Percentiles rank a stretch among this genome's conserved stretches.
phyloP scores from a whole-genome alignment of 2,888 invertebrate genomes.

The Bembecia ichneumoniformis region DNA sequence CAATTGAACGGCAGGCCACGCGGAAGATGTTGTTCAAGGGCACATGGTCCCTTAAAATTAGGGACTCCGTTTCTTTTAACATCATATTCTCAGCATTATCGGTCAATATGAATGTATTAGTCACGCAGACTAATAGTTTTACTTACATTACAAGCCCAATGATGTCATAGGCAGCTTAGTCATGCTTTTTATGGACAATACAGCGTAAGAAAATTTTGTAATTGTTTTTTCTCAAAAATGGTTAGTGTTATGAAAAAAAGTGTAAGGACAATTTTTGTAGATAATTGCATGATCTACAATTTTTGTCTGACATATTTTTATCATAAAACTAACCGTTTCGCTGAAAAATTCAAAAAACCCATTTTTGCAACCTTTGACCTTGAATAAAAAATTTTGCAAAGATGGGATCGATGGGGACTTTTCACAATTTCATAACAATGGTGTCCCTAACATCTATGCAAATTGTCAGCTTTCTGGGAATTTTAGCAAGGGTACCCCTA shows the following conservation, averaged over 20 bases:
- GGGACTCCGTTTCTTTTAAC: neutral
- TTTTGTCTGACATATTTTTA: slow-evolving; percentile 2
- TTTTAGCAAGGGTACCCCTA: too few species aligned
- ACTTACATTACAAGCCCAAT: neutral
- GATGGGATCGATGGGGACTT: neutral
- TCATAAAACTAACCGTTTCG: too few species aligned
- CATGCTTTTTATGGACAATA: slow-evolving; percentile 1
- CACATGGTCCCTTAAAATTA: neutral
- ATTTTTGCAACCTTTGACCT: too few species aligned
- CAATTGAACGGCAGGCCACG: neutral
- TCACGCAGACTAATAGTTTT: slow-evolving; percentile 1
- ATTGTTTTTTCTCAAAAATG: too few species aligned
- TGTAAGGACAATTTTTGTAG: slow-evolving; percentile 2
- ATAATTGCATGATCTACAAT: slow-evolving; percentile 2
- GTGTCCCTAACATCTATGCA: neutral
- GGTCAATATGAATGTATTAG: neutral
- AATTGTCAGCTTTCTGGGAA: too few species aligned
- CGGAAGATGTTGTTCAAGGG: neutral
- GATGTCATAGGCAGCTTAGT: neutral
- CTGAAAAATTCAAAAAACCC: too few species aligned
- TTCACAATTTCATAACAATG: neutral
- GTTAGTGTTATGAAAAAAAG: too few species aligned
- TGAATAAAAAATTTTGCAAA: slow-evolving; percentile 1
- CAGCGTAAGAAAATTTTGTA: neutral
- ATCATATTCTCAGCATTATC: neutral